Evolutionary conservation across 2,113 vertebrate genomes (phyloP), one percentile per base, ranked within the genome.

Genomic region (Xiphophorus couchianus): DNA sequence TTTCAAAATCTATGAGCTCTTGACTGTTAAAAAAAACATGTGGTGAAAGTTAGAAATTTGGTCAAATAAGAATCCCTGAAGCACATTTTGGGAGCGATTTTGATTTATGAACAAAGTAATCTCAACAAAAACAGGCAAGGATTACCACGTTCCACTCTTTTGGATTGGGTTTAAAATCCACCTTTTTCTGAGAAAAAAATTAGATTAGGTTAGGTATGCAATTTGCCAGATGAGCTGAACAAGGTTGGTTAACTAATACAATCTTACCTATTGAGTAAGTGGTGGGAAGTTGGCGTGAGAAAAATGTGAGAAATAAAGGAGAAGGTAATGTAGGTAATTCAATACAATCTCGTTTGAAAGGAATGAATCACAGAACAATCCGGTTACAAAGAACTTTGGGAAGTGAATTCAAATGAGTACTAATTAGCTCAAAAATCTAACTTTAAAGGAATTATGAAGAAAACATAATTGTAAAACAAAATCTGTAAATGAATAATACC

Each of bases 101-200:
- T 66, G n/a, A 63, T 69, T 84, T 65, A 5, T 7, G 37, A 30
- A 71, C 89, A 88, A 94, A 91, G 89, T 86, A 17, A 22, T 73
- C 22, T n/a, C n/a, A 75, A 65, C 69, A 77, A 87, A 88, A 70
- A 74, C 51, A 58, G 25, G 63, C 33, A 44, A 74, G 73, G 88
- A 89, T 90, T 88, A 90, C 83, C 76, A 70, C 67, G 70, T 54
- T n/a, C 31, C 84, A 88, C 83, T 90, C 86, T 88, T 66, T 76
- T 64, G 81, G 81, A 92, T 92, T 92, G 78, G 88, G 68, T 54
- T 76, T 71, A 42, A 86, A 88, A 88, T 76, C 86, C 77, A 81
- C 48, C 31, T 1, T 71, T 89, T 81, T 76, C 65, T 31, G 66
- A 30, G 84, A 73, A 58, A 81, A 85, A 42, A 76, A 86, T 82